A percentile compares a stretch with the other conserved stretches of the same genome.
These are phyloP conservation scores for Scomber japonicus DNA, from an alignment of 2,113 vertebrate species.

Conservation along the genomic window DNA sequence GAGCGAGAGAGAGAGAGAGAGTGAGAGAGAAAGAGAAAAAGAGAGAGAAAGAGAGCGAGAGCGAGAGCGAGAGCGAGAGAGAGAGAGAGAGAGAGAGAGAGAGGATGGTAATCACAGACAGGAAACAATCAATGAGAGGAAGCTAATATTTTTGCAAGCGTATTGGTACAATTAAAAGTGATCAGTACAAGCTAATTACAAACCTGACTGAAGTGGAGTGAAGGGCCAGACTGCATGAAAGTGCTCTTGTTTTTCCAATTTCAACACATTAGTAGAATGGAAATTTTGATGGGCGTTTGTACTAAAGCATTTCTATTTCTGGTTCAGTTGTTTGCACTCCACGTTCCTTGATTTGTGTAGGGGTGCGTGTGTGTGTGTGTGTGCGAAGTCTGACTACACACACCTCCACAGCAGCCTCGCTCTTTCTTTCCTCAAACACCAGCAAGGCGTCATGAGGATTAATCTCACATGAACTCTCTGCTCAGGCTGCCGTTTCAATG, in stretches of 20 bases:
- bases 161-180: constrained; percentile 7
- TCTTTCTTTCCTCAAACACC: not conserved
- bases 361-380: not conserved
- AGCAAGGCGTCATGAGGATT: not conserved
- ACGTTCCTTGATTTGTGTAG: not conserved
- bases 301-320: too few species aligned
- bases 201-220: not conserved
- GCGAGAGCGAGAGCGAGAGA: not conserved
- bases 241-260: not conserved
- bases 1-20: too few species aligned
- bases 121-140: constrained; percentile 19
- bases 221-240: not conserved
- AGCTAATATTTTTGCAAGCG: not conserved
- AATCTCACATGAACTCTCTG: not conserved
- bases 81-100: too few species aligned
- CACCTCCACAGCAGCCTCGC: not conserved
- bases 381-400: constrained; percentile 12
- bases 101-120: constrained; percentile 2
- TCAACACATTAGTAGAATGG: too few species aligned
- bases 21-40: not conserved
- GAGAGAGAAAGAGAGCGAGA: constrained; percentile 30
- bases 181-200: constrained; percentile 13
- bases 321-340: not conserved
- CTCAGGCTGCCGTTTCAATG: not conserved
- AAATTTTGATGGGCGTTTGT: too few species aligned